phyloP scores from a whole-genome alignment of 2,113 vertebrate genomes.

The Parotia lawesii region DNA sequence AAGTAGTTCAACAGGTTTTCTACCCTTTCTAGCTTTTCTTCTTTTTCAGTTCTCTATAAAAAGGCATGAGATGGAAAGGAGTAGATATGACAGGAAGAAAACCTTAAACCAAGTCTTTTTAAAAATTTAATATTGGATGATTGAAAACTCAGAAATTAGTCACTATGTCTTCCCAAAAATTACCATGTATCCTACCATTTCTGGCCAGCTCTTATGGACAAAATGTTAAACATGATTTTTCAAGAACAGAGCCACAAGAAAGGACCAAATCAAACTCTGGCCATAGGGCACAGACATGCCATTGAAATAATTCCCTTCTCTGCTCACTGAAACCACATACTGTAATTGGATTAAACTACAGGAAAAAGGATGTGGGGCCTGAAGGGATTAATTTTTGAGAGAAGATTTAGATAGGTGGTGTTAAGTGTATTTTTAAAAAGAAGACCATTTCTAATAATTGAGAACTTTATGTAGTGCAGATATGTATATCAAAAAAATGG shows the following conservation, averaged over 20 bases:
- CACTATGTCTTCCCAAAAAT: neutral
- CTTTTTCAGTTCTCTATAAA: neutral
- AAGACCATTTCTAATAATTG: neutral
- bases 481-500: neutral
- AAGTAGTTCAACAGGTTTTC: neutral
- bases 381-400: neutral
- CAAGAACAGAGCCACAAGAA: neutral
- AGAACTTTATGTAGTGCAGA: neutral
- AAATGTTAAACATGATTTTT: neutral
- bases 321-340: neutral
- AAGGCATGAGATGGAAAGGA: neutral
- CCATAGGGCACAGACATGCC: neutral
- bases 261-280: neutral
- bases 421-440: neutral
- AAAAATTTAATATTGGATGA: neutral
- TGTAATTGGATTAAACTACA: neutral
- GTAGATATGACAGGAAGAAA: neutral
- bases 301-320: neutral
- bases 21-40: neutral
- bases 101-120: neutral
- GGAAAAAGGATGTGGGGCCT: neutral
- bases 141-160: neutral
- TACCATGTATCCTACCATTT: neutral
- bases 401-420: neutral
- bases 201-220: neutral